These are phyloP conservation scores for Hypomesus transpacificus DNA, from an alignment of 2,113 vertebrate genomes.

Conservation along the genomic window DNA sequence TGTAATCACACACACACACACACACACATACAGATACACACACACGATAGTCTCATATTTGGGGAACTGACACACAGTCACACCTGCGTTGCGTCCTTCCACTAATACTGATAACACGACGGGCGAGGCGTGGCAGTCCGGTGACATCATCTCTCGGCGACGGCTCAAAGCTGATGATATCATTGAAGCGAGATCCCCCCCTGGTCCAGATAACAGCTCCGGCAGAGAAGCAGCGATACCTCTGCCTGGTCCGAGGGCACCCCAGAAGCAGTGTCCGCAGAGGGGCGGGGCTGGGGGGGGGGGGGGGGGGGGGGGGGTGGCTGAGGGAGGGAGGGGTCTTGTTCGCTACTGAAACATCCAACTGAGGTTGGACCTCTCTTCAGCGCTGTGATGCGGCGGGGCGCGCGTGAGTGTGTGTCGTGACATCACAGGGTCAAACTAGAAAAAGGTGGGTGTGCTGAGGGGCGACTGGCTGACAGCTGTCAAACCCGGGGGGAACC, in stretches of 20 bases:
- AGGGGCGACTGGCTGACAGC: no score
- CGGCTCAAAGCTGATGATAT: constrained; percentile 32
- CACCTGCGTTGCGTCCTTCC: constrained; percentile 50
- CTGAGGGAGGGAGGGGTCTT: no score
- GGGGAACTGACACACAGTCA: constrained; percentile 37
- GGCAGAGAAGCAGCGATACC: neutral
- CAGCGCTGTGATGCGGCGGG: no score
- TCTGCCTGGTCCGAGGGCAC: no score
- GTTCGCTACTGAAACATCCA: no score
- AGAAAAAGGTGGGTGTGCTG: neutral
- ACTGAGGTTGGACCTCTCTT: no score
- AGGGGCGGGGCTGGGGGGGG: no score
- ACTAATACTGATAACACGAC: no score
- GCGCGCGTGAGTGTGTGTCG: neutral
- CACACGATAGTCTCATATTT: constrained; percentile 31
- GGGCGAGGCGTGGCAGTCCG: constrained; percentile 42
- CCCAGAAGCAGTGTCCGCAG: no score
- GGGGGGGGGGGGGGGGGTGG: no score
- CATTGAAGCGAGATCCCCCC: constrained; percentile 19
- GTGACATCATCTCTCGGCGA: constrained; percentile 64
- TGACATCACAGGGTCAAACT: neutral
- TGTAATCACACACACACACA: constrained; percentile 19
- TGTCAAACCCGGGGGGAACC: no score
- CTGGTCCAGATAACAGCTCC: constrained; percentile 24
- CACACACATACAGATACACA: constrained; percentile 19